Evolutionary conservation across 2,113 vertebrate species (phyloP).

Genomic region (Neolamprologus devosi): DNA sequence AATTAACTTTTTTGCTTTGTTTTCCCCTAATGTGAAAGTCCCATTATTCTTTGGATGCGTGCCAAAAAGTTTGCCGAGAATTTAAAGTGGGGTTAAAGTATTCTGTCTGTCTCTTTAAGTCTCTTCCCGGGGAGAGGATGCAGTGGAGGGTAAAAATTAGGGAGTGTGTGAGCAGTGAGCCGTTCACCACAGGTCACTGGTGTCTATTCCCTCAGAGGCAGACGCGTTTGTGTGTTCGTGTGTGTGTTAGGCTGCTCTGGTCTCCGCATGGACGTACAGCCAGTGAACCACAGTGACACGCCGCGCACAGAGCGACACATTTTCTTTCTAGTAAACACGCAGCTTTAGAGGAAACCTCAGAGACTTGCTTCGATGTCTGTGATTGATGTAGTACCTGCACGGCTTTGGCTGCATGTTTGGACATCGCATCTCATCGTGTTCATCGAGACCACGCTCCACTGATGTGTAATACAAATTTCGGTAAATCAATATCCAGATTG

Average conservation of each 20-base stretch:
- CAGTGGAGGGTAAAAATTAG: constrained; percentile 3
- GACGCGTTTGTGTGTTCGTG: background rate
- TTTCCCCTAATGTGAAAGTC: background rate
- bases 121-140: background rate
- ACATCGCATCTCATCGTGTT: background rate
- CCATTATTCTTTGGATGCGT: background rate
- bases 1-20: constrained; percentile 24
- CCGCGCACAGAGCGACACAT: background rate
- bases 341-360: background rate
- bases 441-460: background rate
- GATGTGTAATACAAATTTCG: background rate
- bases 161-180: constrained; percentile 15
- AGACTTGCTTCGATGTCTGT: background rate
- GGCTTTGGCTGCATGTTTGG: background rate
- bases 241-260: background rate
- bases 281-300: constrained; percentile 10
- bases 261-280: background rate
- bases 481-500: constrained; percentile 29
- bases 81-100: background rate
- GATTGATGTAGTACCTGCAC: background rate
- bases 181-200: constrained; percentile 14
- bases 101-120: background rate
- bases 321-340: background rate
- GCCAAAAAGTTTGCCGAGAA: background rate
- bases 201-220: constrained; percentile 6